Conservation (phyloP, 35 echinoderm and acorn worm genomes). For the Lytechinus variegatus region DNA sequence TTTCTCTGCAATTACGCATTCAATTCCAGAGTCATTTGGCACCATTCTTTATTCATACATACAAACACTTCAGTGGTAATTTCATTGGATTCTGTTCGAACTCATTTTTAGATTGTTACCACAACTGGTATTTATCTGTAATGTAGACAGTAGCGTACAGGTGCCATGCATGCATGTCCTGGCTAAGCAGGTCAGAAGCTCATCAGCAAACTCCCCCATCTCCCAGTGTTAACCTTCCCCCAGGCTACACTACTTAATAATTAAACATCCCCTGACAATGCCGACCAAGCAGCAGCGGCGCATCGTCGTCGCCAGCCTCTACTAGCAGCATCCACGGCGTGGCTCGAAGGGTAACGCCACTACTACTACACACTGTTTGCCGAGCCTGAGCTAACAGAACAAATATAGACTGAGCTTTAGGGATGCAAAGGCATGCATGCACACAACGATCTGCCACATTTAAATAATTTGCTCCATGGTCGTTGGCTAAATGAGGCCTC, state of each 20-base stretch:
- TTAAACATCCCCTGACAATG: background rate
- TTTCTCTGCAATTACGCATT: too few relatives aligned
- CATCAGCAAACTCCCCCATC: background rate
- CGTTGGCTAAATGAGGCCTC: background rate
- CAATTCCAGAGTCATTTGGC: too few relatives aligned
- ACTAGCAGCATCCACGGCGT: background rate
- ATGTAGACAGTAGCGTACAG: too few relatives aligned
- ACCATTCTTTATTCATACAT: too few relatives aligned
- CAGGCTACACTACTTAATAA: conserved; percentile 2
- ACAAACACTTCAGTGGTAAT: too few relatives aligned
- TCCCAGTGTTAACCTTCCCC: background rate
- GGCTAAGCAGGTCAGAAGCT: background rate
- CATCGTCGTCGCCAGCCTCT: background rate
- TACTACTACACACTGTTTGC: background rate
- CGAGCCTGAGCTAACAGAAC: conserved; percentile 14
- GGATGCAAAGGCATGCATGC: conserved; percentile 15
- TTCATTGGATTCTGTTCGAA: too few relatives aligned
- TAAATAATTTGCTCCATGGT: conserved; percentile 42
- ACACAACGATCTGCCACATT: conserved; percentile 29
- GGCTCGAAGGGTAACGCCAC: background rate
- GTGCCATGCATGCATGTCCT: background rate
- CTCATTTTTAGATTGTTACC: too few relatives aligned
- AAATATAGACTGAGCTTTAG: conserved; percentile 26
- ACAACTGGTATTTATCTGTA: too few relatives aligned
- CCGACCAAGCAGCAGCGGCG: background rate